phyloP scores from a whole-genome alignment of 1,140 invertebrate genomes.

The Sipha flava region DNA sequence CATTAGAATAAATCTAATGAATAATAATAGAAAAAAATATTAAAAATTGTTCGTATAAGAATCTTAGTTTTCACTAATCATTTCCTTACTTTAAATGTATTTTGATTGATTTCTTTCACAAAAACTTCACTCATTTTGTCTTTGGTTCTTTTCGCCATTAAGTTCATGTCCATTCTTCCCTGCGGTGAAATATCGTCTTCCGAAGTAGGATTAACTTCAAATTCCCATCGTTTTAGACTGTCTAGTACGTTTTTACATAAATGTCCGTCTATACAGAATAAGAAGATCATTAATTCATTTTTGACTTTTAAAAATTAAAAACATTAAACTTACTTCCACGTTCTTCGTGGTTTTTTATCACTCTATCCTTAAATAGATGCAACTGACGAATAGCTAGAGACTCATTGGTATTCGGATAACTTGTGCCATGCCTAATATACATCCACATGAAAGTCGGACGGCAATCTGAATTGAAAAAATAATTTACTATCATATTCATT shows the following conservation, averaged over 20 bases:
- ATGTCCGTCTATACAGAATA: conserved; percentile 26
- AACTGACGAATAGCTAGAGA: conserved; percentile 13
- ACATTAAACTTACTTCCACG: not conserved
- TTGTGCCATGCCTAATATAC: conserved; percentile 37
- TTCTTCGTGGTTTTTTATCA: conserved; percentile 34
- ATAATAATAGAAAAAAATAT: not conserved
- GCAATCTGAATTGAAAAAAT: conserved; percentile 35
- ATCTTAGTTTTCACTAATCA: not conserved
- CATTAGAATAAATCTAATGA: not conserved
- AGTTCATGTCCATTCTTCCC: conserved; percentile 35
- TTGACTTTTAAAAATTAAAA: not conserved
- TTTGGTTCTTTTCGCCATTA: conserved; percentile 35
- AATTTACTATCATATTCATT: too few relatives aligned
- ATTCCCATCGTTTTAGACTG: conserved; percentile 36
- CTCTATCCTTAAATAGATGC: not conserved
- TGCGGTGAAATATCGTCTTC: conserved; percentile 34
- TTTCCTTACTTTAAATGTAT: conserved; percentile 1
- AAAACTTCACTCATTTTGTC: conserved; percentile 29
- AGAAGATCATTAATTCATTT: not conserved
- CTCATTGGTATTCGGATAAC: conserved; percentile 33
- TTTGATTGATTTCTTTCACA: not conserved
- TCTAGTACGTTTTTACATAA: conserved; percentile 36
- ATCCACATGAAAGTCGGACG: conserved; percentile 36
- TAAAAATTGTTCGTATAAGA: too few relatives aligned
- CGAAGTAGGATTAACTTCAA: conserved; percentile 19